Evolutionary conservation across 1,140 invertebrate species (phyloP), one percentile per base, ranked within the genome.

Genomic region (Panonychus citri): DNA sequence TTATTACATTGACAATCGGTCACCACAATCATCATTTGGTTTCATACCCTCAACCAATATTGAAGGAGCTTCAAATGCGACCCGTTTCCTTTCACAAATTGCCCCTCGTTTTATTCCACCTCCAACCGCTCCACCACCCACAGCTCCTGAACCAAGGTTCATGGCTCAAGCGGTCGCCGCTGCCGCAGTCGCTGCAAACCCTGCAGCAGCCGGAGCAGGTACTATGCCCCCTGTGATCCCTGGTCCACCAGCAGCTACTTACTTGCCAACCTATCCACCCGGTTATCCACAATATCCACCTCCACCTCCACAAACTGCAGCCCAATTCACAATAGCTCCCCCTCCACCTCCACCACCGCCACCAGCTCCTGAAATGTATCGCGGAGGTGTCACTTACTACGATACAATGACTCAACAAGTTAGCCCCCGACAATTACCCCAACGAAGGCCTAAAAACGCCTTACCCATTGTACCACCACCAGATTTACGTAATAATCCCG

Each of bases 401-500:
- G 74, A 61, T 66, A 73, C 61, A 63, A 74, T 66, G 52, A 67
- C 61, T 54, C 71, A 73, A 57, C 64, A 63, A 46, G 58, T 55
- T 37, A 21, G 27, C 26, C 62, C 65, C 59, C 67, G 63, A 65
- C 59, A 59, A n/a, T 19, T 43, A 28, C 57, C 54, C n/a, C 62
- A 64, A 21, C 71, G 75, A 61, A 65, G 76, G 55, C 74, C 74
- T 17, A 76, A 76, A 62, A 70, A 71, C 8, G 75, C 75, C 8
- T 75, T 78, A 63, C 76, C 76, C 25, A 76, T 78, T 57, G 69
- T 77, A 24, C 74, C 75, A 50, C 76, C 76, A 2, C 74, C 75
- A 27, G 50, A 34, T 8, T 17, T n/a, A n/a, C n/a, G 5, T 34
- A 34, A 12, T 12, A 34, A 34, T 34, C 12, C 30, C 12, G 30